These are phyloP conservation scores for Leuciscus idus DNA, from an alignment of 2,113 vertebrate species.

Conservation along the genomic window DNA sequence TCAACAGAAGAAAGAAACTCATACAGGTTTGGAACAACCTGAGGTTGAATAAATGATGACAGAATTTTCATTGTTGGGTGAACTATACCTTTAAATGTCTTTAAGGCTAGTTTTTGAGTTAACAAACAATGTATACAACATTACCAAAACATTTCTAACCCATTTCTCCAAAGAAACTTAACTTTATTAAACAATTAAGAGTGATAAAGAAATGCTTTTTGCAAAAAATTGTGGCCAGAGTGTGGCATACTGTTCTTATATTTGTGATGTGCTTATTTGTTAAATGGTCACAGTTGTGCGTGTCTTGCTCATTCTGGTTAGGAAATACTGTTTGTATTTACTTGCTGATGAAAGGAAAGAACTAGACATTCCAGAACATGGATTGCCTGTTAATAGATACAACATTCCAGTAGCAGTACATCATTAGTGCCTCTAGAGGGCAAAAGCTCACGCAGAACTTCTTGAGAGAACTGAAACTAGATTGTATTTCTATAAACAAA, in stretches of 20 bases:
- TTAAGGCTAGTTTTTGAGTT: background rate
- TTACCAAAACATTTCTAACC: background rate
- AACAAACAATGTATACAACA: background rate
- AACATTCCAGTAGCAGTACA: conserved; percentile 65
- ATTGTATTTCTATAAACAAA: background rate
- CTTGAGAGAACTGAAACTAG: background rate
- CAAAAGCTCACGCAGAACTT: conserved; percentile 57
- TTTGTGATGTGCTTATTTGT: background rate
- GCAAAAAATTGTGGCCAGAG: background rate
- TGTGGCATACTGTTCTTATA: background rate
- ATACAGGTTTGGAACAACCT: too few relatives aligned
- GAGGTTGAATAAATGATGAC: too few relatives aligned
- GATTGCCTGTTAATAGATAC: conserved; percentile 65
- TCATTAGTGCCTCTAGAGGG: conserved; percentile 69
- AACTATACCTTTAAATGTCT: background rate
- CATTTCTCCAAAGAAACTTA: background rate
- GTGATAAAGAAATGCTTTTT: conserved; percentile 58
- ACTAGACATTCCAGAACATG: conserved; percentile 56
- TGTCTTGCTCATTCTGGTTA: conserved; percentile 60
- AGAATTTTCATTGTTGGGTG: too few relatives aligned
- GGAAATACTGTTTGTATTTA: conserved; percentile 57
- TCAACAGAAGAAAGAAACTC: too few relatives aligned
- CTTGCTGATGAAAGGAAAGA: conserved; percentile 63
- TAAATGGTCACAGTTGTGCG: background rate
- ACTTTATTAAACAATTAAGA: conserved; percentile 34